Percentiles rank a stretch among this genome's conserved stretches.
These are phyloP conservation scores for Sinodicranocentrus sp. DNA, from an alignment of 2,888 invertebrate species.

Conservation along the genomic window DNA sequence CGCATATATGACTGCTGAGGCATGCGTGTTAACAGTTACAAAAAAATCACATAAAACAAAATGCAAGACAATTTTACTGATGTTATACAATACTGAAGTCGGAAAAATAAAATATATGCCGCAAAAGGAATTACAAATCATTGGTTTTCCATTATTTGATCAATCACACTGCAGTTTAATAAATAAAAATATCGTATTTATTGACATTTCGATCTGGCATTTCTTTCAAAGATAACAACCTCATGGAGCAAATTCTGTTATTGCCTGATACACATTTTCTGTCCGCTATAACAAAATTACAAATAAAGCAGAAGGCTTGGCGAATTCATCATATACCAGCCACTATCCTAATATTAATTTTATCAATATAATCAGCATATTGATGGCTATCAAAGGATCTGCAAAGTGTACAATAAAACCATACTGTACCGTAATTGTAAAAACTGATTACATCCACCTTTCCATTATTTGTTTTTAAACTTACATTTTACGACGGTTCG, in stretches of 20 bases:
- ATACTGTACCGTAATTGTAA: too few relatives aligned
- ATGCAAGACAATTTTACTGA: conserved; percentile 70
- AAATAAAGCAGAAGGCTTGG: too few relatives aligned
- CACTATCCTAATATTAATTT: conserved; percentile 91
- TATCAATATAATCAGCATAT: conserved; percentile 90
- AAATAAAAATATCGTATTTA: background rate
- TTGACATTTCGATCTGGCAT: background rate
- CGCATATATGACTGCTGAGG: conserved; percentile 43
- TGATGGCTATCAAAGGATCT: conserved; percentile 97
- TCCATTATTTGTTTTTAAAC: conserved; percentile 78
- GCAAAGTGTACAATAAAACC: conserved; percentile 78
- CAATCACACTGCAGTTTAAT: background rate
- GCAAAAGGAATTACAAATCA: conserved; percentile 33
- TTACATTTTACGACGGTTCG: conserved; percentile 98
- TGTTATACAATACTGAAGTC: conserved; percentile 68
- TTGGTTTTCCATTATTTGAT: background rate
- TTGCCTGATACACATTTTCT: too few relatives aligned
- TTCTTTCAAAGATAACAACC: background rate
- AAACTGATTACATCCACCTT: too few relatives aligned
- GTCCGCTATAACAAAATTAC: too few relatives aligned
- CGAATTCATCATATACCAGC: too few relatives aligned
- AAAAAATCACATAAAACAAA: conserved; percentile 53
- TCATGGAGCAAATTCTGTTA: too few relatives aligned
- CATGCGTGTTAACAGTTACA: conserved; percentile 51
- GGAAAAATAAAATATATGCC: conserved; percentile 59